phyloP scores from a whole-genome alignment of 2,797 vertebrate genomes.

The Gymnoscopelus microlampas region DNA sequence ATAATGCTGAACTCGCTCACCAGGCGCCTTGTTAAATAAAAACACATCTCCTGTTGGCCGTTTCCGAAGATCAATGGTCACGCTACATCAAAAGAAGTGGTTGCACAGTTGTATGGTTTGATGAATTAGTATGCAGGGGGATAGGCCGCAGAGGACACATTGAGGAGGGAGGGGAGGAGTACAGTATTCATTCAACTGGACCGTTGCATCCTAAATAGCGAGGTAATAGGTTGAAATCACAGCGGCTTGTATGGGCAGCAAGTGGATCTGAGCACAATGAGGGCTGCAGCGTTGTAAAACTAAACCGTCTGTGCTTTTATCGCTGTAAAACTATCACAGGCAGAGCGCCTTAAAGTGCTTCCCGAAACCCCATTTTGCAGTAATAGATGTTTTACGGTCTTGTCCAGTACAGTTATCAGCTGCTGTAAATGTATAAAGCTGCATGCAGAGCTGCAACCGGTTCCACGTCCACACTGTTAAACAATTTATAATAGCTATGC shows the following conservation, averaged over 20 bases:
- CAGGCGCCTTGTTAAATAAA: constrained; percentile 32
- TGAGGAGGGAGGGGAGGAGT: constrained; percentile 35
- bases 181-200: constrained; percentile 49
- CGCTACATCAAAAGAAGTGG: constrained; percentile 35
- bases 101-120: constrained; percentile 50
- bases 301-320: constrained; percentile 44
- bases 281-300: constrained; percentile 29
- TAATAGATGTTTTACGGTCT: constrained; percentile 24
- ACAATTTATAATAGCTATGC: constrained; percentile 13
- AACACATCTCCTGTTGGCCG: constrained; percentile 33
- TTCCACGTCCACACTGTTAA: constrained; percentile 25
- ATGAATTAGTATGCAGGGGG: constrained; percentile 63
- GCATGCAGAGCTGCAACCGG: constrained; percentile 11
- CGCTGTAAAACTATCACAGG: constrained; percentile 33
- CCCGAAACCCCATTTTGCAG: constrained; percentile 16
- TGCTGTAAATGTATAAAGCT: constrained; percentile 13
- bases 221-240: constrained; percentile 31
- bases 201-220: constrained; percentile 53
- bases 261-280: constrained; percentile 27
- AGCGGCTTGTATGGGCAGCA: constrained; percentile 36
- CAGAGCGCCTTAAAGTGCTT: constrained; percentile 18
- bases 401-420: constrained; percentile 3
- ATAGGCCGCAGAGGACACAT: constrained; percentile 34
- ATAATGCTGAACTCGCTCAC: constrained; percentile 25
- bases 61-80: constrained; percentile 31